These are phyloP conservation scores for Anisognathus igniventris DNA, from an alignment of 2,797 vertebrate species.

Conservation along the genomic window DNA sequence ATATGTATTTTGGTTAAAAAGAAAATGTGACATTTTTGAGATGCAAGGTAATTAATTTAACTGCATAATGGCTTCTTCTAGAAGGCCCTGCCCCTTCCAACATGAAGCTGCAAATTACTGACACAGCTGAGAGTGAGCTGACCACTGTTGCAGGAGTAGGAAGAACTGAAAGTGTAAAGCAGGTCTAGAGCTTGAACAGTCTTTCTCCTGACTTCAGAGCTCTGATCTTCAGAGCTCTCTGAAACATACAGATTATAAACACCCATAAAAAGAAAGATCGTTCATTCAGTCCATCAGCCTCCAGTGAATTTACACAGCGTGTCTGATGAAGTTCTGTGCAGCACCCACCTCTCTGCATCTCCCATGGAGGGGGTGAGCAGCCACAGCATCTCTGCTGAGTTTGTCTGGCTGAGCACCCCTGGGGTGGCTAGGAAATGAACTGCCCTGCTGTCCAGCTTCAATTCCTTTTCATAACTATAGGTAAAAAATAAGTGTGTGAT, in stretches of 20 bases:
- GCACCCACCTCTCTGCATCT: not conserved
- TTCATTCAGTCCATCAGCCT: not conserved
- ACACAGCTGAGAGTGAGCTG: not conserved
- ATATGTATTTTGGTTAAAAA: not conserved
- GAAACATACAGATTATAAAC: not conserved
- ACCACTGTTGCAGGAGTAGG: not conserved
- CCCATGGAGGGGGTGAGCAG: accelerated
- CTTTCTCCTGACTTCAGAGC: not conserved
- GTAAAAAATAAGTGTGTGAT: constrained; percentile 47
- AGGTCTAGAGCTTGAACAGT: not conserved
- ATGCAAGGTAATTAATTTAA: not conserved
- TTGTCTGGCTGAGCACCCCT: not conserved
- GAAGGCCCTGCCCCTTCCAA: not conserved
- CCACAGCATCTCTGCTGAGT: not conserved
- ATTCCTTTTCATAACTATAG: not conserved
- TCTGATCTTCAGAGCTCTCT: not conserved
- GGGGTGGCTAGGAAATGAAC: not conserved
- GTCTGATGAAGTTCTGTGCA: not conserved
- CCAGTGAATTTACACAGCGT: not conserved
- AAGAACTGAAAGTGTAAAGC: not conserved
- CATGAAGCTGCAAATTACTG: not conserved
- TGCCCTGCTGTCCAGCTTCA: not conserved
- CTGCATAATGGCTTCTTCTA: not conserved
- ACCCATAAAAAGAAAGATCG: not conserved
- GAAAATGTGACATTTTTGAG: not conserved